Conservation (phyloP, 1,140 invertebrate species). For the Sycobia sp. region DNA sequence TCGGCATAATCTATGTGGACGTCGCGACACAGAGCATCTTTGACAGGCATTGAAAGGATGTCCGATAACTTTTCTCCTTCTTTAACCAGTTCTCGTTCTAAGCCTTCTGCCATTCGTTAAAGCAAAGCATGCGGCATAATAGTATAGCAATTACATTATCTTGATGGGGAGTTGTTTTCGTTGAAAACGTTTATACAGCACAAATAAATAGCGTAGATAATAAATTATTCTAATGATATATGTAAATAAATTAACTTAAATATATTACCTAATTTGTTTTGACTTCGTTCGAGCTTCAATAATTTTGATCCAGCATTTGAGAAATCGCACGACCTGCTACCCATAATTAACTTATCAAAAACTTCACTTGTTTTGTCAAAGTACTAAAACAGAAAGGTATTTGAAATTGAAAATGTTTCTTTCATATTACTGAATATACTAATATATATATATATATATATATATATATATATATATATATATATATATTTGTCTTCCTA, state of each 20-base stretch:
- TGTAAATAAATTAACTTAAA: neutral
- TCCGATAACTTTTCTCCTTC: conserved; percentile 81
- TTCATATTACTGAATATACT: no score
- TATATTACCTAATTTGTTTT: conserved; percentile 47
- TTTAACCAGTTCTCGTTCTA: conserved; percentile 72
- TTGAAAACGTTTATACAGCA: no score
- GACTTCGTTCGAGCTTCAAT: conserved; percentile 64
- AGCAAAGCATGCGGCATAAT: no score
- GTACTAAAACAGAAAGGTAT: conserved; percentile 55
- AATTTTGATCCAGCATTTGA: conserved; percentile 63
- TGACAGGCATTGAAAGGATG: conserved; percentile 78
- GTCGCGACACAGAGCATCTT: conserved; percentile 77
- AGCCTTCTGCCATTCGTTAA: conserved; percentile 60
- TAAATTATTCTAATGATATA: neutral
- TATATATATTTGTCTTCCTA: neutral
- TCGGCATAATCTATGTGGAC: conserved; percentile 73
- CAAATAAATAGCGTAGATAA: no score
- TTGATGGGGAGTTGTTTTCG: no score
- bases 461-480: no score
- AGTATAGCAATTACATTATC: no score
- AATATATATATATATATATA: no score
- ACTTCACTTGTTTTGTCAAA: conserved; percentile 71
- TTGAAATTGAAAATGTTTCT: conserved; percentile 22
- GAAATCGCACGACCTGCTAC: conserved; percentile 63
- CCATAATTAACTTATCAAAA: conserved; percentile 71